Base-by-base conservation (phyloP, 2,888 invertebrate genomes). In the Hipparchia sbordonii region DNA sequence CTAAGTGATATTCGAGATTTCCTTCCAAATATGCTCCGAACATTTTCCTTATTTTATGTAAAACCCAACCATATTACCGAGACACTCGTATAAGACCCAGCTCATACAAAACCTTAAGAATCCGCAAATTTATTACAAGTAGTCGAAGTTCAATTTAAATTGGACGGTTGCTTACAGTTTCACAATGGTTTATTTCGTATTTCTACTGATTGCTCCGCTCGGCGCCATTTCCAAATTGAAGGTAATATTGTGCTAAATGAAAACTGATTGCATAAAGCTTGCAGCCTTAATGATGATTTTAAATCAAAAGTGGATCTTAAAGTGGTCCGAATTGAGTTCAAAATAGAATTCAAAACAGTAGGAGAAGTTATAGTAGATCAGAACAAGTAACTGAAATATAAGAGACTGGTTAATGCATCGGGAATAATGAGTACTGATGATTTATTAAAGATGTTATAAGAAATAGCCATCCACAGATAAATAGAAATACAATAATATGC, bases 1-100 rank as follows among this genome's bases (percentile, higher is more conserved):
- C 87, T 91, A 92, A 92, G 92, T 92, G 91, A 91, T 91, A 90
- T 90, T 89, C 88, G 85, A 87, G 89, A 90, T 89, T 88, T 89
- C 84, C 84, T 84, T 81, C 81, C 77, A 82, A 86, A 89, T 89
- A 89, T 88, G 88, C 87, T 87, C 79, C 81, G 76, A 82, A 81
- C 80, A 79, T 83, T 88, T 86, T 85, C 86, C 85, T 84, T 85
- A 84, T 86, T 85, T 85, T 80, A 82, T 81, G 79, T 80, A 76
- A 79, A 77, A 78, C 74, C 77, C 72, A 71, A 71, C 87, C 84
- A 85, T 72, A 79, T 75, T 80, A 76, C 45, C 3, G 56, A 77
- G 83, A 82, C 56, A 82, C 75, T 46, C 71, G 70, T 51, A 62
- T 72, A 72, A 73, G 73, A 72, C 63, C 57, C 54, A n/a, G 39